A percentile compares a stretch with the other conserved stretches of the same genome.
phyloP scores from a whole-genome alignment of 1,140 invertebrate species.

The Philotrypesis tridentata region DNA sequence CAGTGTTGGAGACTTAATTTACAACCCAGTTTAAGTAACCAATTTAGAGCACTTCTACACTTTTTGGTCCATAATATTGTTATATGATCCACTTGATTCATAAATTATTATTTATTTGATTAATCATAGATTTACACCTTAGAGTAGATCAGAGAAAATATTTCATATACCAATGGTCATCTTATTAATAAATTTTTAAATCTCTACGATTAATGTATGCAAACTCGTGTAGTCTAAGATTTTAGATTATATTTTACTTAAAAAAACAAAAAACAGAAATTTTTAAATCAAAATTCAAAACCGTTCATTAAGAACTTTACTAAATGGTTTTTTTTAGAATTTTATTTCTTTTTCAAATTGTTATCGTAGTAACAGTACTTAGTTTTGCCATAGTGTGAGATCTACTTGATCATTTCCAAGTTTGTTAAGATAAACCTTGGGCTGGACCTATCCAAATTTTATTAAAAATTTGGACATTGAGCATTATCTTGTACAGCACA shows the following conservation, averaged over 20 bases:
- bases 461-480: conserved; percentile 63
- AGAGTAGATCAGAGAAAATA: conserved; percentile 40
- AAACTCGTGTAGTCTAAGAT: conserved; percentile 42
- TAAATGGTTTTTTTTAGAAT: conserved; percentile 53
- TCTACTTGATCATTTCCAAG: conserved; percentile 50
- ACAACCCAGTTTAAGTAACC: conserved; percentile 28
- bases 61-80: conserved; percentile 46
- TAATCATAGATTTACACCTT: conserved; percentile 44
- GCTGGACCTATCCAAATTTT: conserved; percentile 65
- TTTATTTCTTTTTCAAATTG: conserved; percentile 52
- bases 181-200: conserved; percentile 44
- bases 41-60: conserved; percentile 31
- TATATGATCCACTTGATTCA: conserved; percentile 44
- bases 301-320: conserved; percentile 34
- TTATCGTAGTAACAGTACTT: conserved; percentile 57
- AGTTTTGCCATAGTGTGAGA: conserved; percentile 41
- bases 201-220: conserved; percentile 29
- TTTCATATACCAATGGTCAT: conserved; percentile 30
- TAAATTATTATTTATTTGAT: conserved; percentile 50
- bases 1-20: conserved; percentile 36
- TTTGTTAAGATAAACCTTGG: conserved; percentile 55
- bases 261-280: conserved; percentile 29
- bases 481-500: conserved; percentile 62
- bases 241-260: conserved; percentile 47
- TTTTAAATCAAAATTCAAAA: conserved; percentile 30